phyloP scores from a whole-genome alignment of 1,140 invertebrate genomes.

The Zaprionus lachaisei region DNA sequence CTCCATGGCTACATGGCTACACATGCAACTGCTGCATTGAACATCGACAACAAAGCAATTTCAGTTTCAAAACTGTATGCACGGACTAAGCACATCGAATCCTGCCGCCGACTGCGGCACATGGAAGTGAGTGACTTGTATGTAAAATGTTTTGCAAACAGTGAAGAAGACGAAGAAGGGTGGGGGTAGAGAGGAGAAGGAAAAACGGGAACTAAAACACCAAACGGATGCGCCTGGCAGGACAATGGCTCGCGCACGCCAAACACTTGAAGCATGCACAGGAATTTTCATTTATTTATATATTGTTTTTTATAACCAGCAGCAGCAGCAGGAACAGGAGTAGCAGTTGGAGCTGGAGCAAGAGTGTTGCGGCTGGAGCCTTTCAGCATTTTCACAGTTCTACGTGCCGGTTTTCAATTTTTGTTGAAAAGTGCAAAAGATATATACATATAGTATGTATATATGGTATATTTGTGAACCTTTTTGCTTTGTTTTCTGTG shows the following conservation, averaged over 20 bases:
- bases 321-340: constrained; percentile 26
- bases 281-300: constrained; percentile 83
- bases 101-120: constrained; percentile 49
- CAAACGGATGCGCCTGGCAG: constrained; percentile 70
- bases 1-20: constrained; percentile 37
- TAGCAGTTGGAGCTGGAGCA: constrained; percentile 30
- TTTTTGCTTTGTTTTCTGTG: constrained; percentile 10
- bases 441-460: constrained; percentile 31
- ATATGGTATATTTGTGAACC: constrained; percentile 12
- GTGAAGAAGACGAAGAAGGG: not conserved
- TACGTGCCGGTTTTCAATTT: constrained; percentile 76
- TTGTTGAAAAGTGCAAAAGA: constrained; percentile 75
- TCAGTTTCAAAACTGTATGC: constrained; percentile 73
- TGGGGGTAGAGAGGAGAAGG: constrained; percentile 27
- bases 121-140: constrained; percentile 74
- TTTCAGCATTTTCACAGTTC: constrained; percentile 59
- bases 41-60: constrained; percentile 82
- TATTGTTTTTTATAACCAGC: constrained; percentile 80
- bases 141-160: constrained; percentile 74
- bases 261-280: constrained; percentile 81
- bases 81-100: constrained; percentile 60
- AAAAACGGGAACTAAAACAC: constrained; percentile 46
- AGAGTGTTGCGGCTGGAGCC: constrained; percentile 6
- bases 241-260: constrained; percentile 80
- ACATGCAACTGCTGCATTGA: constrained; percentile 73